phyloP scores from a whole-genome alignment of 2,113 vertebrate genomes.

The Coptodon rendalli region DNA sequence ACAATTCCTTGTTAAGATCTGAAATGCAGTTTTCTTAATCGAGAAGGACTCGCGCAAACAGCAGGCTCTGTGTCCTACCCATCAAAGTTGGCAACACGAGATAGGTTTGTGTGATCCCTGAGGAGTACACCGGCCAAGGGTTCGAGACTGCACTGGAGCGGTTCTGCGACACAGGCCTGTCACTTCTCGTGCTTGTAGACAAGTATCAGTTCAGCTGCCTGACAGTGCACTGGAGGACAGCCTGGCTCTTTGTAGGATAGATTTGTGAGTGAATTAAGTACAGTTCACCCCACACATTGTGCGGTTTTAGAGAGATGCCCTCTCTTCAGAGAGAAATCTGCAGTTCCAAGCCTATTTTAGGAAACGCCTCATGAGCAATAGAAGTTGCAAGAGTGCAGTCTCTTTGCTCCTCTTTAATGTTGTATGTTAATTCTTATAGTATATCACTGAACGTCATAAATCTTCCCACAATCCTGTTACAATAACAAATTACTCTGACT shows the following conservation, averaged over 20 bases:
- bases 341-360: not conserved
- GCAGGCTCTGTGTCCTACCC: not conserved
- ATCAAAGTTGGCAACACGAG: slow-evolving; percentile 17
- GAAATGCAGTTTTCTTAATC: not conserved
- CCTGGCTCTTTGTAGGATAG: not conserved
- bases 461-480: not conserved
- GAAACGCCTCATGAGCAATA: not conserved
- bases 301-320: not conserved
- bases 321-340: slow-evolving; percentile 1
- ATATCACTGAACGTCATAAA: not conserved
- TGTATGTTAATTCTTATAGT: not conserved
- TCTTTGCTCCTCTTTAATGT: not conserved
- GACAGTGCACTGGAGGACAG: not conserved
- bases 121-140: not conserved
- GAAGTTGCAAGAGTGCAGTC: not conserved
- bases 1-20: not conserved
- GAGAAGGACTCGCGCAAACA: not conserved
- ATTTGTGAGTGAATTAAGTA: not conserved
- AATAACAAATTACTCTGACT: not conserved
- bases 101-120: not conserved
- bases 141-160: not conserved
- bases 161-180: slow-evolving; percentile 1
- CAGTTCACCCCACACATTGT: slow-evolving; percentile 1
- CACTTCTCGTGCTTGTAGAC: slow-evolving; percentile 10
- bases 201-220: not conserved